Base-by-base conservation (phyloP, 2,797 vertebrate genomes). In the Nannoperca obscura region DNA sequence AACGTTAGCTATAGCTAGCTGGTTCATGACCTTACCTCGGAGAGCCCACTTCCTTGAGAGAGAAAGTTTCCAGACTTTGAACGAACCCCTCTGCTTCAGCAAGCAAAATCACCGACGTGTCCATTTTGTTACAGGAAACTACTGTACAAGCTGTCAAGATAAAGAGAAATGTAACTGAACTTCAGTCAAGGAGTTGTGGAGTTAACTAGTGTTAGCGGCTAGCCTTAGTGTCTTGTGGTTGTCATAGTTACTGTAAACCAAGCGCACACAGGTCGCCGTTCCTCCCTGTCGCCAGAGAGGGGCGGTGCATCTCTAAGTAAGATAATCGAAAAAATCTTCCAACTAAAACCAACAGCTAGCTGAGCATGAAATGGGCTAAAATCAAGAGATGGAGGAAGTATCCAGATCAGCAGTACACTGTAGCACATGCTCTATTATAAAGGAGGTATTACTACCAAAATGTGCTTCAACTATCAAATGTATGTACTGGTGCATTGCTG, bases 21-120 rank as follows among this genome's bases (percentile, higher is more conserved):
- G 2, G 14, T 27, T 65, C 5, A 2, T 38, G 36, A 38, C 24
- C 82, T 90, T 79, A 96, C 96, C 94, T 92, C 5, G 82, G 20
- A 13, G 92, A 93, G 77, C 96, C 96, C 32, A 96, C 89, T 3
- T 97, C 96, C 4, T 92, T 93, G 7, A 97, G 75, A 3, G 93
- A 76, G 32, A 95, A 95, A 44, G 82, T 91, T 71, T 93, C 91
- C 89, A 99, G 90, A 82, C 86, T 91, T 73, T 83, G 93, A 62
- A 97, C 88, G 69, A 96, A 92, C 8, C 83, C 92, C 7, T 97
- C 97, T 0, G 96, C 96, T 78, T 98, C 97, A 0, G 88, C 92
- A 0, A 95, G 94, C 1, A 95, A 36, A 66, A 97, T 65, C 0
- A 94, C 83, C 3, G 78, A 68, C 3, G 82, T 13, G 19, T 94